phyloP scores from a whole-genome alignment of 64 coral and sea anemone species.

The Hydrozoanthus tunicans region DNA sequence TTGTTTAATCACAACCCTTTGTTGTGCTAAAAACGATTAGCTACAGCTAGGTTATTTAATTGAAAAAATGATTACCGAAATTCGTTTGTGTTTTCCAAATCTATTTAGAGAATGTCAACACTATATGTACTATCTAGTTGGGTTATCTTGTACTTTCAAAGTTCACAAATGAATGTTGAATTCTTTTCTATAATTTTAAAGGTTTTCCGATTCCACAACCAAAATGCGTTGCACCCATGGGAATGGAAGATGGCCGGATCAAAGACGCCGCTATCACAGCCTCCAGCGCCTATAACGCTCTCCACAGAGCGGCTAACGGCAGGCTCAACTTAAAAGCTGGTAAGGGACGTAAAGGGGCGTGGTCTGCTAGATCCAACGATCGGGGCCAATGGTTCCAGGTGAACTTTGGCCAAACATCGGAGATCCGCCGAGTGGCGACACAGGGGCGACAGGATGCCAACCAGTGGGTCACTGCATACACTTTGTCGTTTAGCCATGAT shows the following conservation, averaged over 20 bases:
- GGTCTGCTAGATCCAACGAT: constrained; percentile 2
- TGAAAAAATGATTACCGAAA: too few species aligned
- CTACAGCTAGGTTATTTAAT: too few species aligned
- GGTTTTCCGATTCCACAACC: background rate
- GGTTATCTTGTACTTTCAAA: background rate
- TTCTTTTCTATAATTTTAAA: background rate
- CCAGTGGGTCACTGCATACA: constrained; percentile 8
- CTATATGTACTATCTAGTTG: background rate
- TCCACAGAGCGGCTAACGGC: constrained; percentile 25
- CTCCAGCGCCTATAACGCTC: background rate
- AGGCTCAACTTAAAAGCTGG: constrained; percentile 4
- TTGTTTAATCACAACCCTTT: too few species aligned
- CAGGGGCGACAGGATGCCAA: constrained; percentile 3
- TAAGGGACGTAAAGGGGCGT: constrained; percentile 30
- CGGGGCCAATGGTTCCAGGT: constrained; percentile 21
- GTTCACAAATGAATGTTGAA: background rate
- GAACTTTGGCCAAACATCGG: background rate
- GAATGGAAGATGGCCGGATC: constrained; percentile 18
- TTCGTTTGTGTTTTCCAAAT: too few species aligned
- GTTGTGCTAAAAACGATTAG: too few species aligned
- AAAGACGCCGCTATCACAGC: background rate
- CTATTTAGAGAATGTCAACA: background rate
- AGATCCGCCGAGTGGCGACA: background rate
- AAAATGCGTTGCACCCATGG: background rate
- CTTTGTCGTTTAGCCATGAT: background rate